Base-by-base conservation (phyloP, 2,113 vertebrate species). In the Oreocharis arfaki region DNA sequence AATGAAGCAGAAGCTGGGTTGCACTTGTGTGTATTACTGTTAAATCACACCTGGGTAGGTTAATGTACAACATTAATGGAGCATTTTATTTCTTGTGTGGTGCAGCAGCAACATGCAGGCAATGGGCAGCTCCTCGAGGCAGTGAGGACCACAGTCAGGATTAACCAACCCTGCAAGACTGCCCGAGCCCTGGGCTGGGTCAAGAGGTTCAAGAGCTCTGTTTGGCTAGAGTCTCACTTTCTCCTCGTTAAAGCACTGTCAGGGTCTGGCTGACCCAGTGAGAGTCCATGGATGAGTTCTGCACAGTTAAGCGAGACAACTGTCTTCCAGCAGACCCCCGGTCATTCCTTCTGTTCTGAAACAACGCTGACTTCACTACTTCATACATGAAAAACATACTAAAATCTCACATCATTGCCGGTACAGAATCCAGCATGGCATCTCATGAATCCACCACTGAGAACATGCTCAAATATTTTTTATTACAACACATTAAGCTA, bases 381-480 rank as follows among this genome's bases (percentile, higher is more conserved):
- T 69, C 64, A 44, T 1, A 6, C 24, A 84, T 6, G 33, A 77
- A 75, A 89, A 92, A 73, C 0, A 89, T 82, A 95, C 87, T 63
- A 92, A 95, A 96, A 92, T 30, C 78, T 80, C 68, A 42, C 53
- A 47, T 42, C 60, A 41, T 37, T 53, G 89, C 30, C 8, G 5
- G 56, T 44, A 50, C n/a, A 91, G 92, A 93, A 92, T 86, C 85
- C 88, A 76, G 87, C 70, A 52, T 0, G 0, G 64, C 21, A 64
- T 75, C 47, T 68, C 63, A 84, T 83, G 90, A 89, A 86, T 94
- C 94, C 63, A 84, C 88, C 90, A 90, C 87, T 87, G 68, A 96
- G 84, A 94, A 92, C 78, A 71, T 46, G 94, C 71, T 96, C 55
- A 90, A 89, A 24, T 92, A 77, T 78, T 90, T 97, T 94, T 95